Conservation (phyloP, 2,888 invertebrate species). For the Callyntrura sp. region DNA sequence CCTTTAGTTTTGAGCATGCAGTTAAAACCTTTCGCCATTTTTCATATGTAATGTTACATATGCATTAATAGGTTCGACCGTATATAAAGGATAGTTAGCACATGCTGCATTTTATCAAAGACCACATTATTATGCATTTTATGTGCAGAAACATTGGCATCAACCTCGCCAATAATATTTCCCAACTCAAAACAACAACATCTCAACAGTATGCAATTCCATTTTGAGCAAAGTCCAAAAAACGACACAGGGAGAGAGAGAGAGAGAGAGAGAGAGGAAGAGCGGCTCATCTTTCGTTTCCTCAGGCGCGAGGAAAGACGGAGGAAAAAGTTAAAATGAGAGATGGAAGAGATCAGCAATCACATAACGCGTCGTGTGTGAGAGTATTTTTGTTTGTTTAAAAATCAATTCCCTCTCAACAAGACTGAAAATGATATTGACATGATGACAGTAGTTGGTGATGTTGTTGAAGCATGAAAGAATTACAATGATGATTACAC, state of each 20-base stretch:
- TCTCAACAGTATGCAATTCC: slow-evolving; percentile 15
- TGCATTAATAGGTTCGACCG: background rate
- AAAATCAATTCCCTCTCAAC: background rate
- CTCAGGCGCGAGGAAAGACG: background rate
- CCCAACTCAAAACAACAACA: slow-evolving; percentile 7
- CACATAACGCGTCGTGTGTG: background rate
- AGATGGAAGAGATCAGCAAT: background rate
- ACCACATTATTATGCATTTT: slow-evolving; percentile 32
- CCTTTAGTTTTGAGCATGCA: background rate
- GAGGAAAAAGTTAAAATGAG: background rate
- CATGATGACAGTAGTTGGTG: slow-evolving; percentile 29
- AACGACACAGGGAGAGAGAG: slow-evolving; percentile 1
- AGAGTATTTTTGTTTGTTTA: background rate
- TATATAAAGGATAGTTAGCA: background rate
- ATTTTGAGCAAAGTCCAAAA: slow-evolving; percentile 50
- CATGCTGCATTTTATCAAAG: background rate
- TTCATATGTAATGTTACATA: background rate
- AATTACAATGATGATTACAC: slow-evolving; percentile 48
- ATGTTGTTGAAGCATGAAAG: background rate
- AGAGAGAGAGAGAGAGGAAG: background rate
- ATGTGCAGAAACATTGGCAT: slow-evolving; percentile 37
- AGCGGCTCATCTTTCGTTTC: background rate
- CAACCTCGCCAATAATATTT: background rate
- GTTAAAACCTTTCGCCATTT: background rate
- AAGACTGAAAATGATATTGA: background rate